A percentile compares a stretch with the other conserved stretches of the same genome.
Conservation (phyloP, 2,888 invertebrate genomes). For the Gymnosoma rotundatum region DNA sequence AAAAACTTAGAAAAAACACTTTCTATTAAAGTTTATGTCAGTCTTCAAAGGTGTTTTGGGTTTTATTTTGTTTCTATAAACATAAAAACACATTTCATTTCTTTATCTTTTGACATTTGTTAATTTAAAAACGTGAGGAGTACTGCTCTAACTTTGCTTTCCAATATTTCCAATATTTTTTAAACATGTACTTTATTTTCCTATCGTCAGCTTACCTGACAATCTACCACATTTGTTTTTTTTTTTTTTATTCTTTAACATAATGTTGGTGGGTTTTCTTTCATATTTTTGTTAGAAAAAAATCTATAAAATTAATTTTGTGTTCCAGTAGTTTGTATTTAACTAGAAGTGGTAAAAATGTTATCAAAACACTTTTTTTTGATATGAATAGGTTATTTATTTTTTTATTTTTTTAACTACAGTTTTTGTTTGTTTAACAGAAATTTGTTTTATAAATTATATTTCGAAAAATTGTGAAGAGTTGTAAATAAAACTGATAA, state of each 20-base stretch:
- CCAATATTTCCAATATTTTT: conserved; percentile 16
- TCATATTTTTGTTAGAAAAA: no score
- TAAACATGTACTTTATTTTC: background rate
- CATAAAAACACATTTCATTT: background rate
- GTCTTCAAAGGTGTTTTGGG: conserved; percentile 3
- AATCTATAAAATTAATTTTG: background rate
- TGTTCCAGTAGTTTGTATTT: conserved; percentile 19
- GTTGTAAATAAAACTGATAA: no score
- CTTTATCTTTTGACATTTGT: conserved; percentile 48
- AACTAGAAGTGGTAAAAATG: conserved; percentile 21
- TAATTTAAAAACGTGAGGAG: background rate
- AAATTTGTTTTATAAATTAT: conserved; percentile 9
- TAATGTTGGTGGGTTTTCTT: background rate
- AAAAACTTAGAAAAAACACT: background rate
- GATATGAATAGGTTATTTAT: background rate
- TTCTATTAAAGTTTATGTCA: background rate
- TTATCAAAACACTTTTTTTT: conserved; percentile 43
- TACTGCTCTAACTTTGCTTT: background rate
- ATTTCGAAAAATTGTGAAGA: background rate
- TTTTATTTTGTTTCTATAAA: background rate
- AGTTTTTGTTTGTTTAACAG: conserved; percentile 29
- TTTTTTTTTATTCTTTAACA: no score
- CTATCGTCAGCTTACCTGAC: conserved; percentile 1
- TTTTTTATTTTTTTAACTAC: conserved; percentile 1
- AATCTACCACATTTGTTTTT: conserved; percentile 11